Evolutionary conservation across 2,113 vertebrate genomes (phyloP).

Genomic region (Trinectes maculatus): DNA sequence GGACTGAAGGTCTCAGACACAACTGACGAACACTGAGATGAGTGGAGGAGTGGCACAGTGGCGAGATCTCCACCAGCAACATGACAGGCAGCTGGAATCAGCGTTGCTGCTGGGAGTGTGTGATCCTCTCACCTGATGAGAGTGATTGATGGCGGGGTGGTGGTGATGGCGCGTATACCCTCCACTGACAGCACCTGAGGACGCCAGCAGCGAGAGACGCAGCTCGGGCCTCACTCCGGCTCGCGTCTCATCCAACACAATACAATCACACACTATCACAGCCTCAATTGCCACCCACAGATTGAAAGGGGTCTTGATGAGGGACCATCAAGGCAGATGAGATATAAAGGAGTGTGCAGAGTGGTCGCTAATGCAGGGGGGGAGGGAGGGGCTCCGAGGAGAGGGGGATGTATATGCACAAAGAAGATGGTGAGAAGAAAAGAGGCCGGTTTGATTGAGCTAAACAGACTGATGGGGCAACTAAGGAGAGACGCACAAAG

Average conservation of each 20-base stretch:
- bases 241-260: constrained; percentile 59
- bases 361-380: constrained; percentile 34
- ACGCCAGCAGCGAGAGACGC: constrained; percentile 37
- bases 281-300: constrained; percentile 53
- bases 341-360: constrained; percentile 40
- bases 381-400: constrained; percentile 9
- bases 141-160: constrained; percentile 20
- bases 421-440: constrained; percentile 22
- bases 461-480: constrained; percentile 41
- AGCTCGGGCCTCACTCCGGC: constrained; percentile 25
- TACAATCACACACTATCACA: constrained; percentile 68
- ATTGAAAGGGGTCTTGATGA: constrained; percentile 70
- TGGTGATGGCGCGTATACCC: not conserved
- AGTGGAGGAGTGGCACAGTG: constrained; percentile 20
- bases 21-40: constrained; percentile 26
- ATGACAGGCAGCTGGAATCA: constrained; percentile 37
- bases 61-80: constrained; percentile 17
- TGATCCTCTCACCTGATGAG: constrained; percentile 41
- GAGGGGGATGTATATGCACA: constrained; percentile 18
- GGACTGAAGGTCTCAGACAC: constrained; percentile 25
- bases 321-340: constrained; percentile 50
- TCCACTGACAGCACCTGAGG: constrained; percentile 36
- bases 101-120: constrained; percentile 7
- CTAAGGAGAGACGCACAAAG: constrained; percentile 33
- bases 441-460: constrained; percentile 41